phyloP scores from a whole-genome alignment of 2,113 vertebrate species.

The Actenoides hombroni region DNA sequence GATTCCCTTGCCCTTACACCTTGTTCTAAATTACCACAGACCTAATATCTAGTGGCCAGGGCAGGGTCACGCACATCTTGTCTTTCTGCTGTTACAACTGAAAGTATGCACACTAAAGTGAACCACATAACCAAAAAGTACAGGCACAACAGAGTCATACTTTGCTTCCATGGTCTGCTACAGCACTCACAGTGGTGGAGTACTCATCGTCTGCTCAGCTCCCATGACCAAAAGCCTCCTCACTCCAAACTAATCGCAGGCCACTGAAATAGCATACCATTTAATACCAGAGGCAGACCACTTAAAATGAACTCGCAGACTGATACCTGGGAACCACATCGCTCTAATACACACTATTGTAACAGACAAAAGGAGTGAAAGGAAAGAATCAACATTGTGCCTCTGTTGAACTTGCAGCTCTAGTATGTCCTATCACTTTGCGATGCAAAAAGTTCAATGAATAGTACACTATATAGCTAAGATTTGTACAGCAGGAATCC shows the following conservation, averaged over 20 bases:
- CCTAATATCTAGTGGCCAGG: not conserved
- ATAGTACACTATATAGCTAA: not conserved
- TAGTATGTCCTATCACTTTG: not conserved
- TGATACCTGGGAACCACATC: not conserved
- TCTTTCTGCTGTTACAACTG: not conserved
- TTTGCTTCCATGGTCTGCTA: not conserved
- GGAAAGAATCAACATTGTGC: not conserved
- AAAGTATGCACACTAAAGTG: not conserved
- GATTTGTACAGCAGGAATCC: not conserved
- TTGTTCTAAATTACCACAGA: not conserved
- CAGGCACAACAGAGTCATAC: not conserved
- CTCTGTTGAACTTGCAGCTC: not conserved
- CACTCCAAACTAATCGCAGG: not conserved
- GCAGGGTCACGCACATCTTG: no score
- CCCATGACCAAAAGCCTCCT: not conserved
- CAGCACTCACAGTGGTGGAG: not conserved
- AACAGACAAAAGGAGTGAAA: not conserved
- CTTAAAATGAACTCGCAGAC: not conserved
- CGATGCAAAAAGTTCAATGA: not conserved
- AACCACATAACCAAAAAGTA: not conserved
- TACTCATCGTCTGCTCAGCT: not conserved
- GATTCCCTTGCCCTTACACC: not conserved
- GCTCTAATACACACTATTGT: not conserved
- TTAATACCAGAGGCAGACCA: not conserved
- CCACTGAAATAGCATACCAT: not conserved